A percentile compares a stretch with the other conserved stretches of the same genome.
These are phyloP conservation scores for Jaculus jaculus DNA, from an alignment of 2,113 vertebrate genomes.

Conservation along the genomic window DNA sequence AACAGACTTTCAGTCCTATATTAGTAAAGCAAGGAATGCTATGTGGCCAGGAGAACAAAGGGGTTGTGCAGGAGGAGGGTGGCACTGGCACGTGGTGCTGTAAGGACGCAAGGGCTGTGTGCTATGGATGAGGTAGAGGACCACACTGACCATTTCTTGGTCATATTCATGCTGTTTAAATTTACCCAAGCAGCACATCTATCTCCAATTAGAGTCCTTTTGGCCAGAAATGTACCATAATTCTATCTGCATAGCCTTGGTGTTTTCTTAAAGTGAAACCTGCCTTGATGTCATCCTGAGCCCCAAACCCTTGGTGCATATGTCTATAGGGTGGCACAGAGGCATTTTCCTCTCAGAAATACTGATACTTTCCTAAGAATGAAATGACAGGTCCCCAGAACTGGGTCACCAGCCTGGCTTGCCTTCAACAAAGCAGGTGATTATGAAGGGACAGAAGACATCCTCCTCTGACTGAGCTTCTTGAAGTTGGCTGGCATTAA, in stretches of 20 bases:
- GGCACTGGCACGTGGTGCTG: background rate
- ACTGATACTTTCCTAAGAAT: background rate
- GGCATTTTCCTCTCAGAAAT: background rate
- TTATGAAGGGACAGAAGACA: background rate
- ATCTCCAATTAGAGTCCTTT: background rate
- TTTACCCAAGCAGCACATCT: background rate
- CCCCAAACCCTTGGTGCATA: background rate
- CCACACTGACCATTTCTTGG: background rate
- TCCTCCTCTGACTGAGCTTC: background rate
- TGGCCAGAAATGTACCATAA: background rate
- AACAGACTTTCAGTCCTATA: background rate
- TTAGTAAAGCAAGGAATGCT: background rate
- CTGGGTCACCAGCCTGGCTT: background rate
- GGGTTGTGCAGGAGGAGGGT: background rate
- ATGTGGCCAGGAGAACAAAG: background rate
- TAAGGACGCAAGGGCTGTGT: fast-evolving
- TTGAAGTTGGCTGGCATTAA: background rate
- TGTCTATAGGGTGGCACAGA: background rate
- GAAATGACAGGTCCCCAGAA: background rate
- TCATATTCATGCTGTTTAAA: background rate
- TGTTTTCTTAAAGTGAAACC: background rate
- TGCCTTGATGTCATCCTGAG: background rate
- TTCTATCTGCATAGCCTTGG: background rate
- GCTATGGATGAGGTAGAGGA: background rate
- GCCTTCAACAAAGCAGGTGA: slow-evolving; percentile 31